Conservation (phyloP, 2,113 vertebrate species). For the Oryctolagus cuniculus region mOryCun1.1 NC_091435.1:122614001-122614500, state of each 20-base stretch:
- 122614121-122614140: neutral
- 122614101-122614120: too few species aligned
- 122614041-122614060: too few species aligned
- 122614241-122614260: neutral
- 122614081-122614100: too few species aligned
- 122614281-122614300: conserved; percentile 57
- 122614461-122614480: conserved; percentile 58
- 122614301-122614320: conserved; percentile 35
- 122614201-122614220: conserved; percentile 28
- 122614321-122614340: conserved; percentile 5
- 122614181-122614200: neutral
- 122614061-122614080: too few species aligned
- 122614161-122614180: neutral
- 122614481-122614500: conserved; percentile 71
- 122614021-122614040: too few species aligned
- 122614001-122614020: too few species aligned
- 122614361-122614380: neutral
- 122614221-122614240: neutral
- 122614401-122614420: conserved; percentile 71
- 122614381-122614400: neutral
- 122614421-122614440: conserved; percentile 62
- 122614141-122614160: neutral
- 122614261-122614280: neutral
- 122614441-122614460: conserved; percentile 67
- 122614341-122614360: neutral